phyloP scores from a whole-genome alignment of 1,140 invertebrate species.

The Anastrepha ludens region DNA sequence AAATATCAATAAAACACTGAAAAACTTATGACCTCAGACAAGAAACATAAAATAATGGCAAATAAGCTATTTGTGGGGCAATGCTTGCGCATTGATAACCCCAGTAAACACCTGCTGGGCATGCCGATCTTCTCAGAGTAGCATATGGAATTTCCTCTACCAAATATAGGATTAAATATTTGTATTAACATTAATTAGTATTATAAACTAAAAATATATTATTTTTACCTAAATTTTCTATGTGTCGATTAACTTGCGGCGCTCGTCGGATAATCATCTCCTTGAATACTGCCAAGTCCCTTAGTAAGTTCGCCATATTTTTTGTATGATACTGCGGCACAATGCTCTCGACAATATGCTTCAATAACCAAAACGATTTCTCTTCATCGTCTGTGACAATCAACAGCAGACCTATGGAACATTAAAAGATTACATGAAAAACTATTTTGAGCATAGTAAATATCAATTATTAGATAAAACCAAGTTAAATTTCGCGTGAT shows the following conservation, averaged over 20 bases:
- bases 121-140: too few species aligned
- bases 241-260: constrained; percentile 86
- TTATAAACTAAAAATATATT: not conserved
- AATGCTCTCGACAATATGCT: constrained; percentile 89
- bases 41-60: too few species aligned
- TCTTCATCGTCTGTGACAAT: constrained; percentile 92
- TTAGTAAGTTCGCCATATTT: constrained; percentile 90
- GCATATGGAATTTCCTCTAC: too few species aligned
- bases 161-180: too few species aligned
- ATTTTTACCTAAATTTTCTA: constrained; percentile 80
- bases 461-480: not conserved
- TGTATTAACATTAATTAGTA: too few species aligned
- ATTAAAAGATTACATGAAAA: constrained; percentile 28
- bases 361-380: constrained; percentile 92
- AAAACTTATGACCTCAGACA: too few species aligned
- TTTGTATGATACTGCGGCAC: constrained; percentile 91
- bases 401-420: constrained; percentile 81
- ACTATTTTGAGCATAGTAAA: too few species aligned
- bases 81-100: too few species aligned
- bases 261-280: constrained; percentile 88
- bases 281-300: constrained; percentile 90
- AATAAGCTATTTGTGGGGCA: too few species aligned
- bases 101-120: too few species aligned
- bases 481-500: too few species aligned
- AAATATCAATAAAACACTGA: too few species aligned